These are phyloP conservation scores for Fundulus diaphanus DNA, from an alignment of 2,797 vertebrate species.

Conservation along the genomic window DNA sequence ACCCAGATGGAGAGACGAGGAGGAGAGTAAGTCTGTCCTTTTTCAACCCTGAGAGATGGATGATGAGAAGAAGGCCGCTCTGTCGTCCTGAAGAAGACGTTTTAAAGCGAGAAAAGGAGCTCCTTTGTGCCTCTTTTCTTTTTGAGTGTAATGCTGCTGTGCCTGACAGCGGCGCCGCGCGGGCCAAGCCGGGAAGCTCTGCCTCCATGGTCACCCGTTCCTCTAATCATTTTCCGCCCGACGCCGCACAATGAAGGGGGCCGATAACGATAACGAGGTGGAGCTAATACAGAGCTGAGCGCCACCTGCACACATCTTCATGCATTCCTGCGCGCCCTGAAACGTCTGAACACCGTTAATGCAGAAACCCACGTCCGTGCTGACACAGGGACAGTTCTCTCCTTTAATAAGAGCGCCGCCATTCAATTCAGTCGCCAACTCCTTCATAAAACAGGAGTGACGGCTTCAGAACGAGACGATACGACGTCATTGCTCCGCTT, in stretches of 20 bases:
- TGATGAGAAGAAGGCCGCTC: slow-evolving; percentile 42
- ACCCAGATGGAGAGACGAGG: slow-evolving; percentile 8
- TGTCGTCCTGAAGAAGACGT: slow-evolving; percentile 67
- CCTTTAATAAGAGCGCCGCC: slow-evolving; percentile 22
- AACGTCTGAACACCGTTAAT: slow-evolving; percentile 9
- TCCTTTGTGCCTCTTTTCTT: slow-evolving; percentile 72
- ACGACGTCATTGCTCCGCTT: too few relatives aligned
- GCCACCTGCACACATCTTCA: slow-evolving; percentile 61
- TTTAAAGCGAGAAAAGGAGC: slow-evolving; percentile 63
- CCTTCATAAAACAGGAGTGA: slow-evolving; percentile 11
- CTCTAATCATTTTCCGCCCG: slow-evolving; percentile 82
- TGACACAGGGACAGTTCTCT: slow-evolving; percentile 30
- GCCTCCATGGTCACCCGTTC: slow-evolving; percentile 80
- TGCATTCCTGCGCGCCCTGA: slow-evolving; percentile 5
- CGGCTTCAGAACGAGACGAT: too few relatives aligned
- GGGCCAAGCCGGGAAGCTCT: slow-evolving; percentile 75
- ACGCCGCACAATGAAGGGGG: slow-evolving; percentile 77
- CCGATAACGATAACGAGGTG: slow-evolving; percentile 79
- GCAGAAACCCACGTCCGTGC: slow-evolving; percentile 14
- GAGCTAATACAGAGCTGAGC: slow-evolving; percentile 76
- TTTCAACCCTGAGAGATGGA: slow-evolving; percentile 36
- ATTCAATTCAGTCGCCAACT: slow-evolving; percentile 24
- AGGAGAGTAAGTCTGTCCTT: slow-evolving; percentile 22
- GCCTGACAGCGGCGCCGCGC: slow-evolving; percentile 71
- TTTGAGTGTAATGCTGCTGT: slow-evolving; percentile 71